These are phyloP conservation scores for Triplophysa rosa DNA, from an alignment of 2,113 vertebrate species.

Conservation along the genomic window DNA sequence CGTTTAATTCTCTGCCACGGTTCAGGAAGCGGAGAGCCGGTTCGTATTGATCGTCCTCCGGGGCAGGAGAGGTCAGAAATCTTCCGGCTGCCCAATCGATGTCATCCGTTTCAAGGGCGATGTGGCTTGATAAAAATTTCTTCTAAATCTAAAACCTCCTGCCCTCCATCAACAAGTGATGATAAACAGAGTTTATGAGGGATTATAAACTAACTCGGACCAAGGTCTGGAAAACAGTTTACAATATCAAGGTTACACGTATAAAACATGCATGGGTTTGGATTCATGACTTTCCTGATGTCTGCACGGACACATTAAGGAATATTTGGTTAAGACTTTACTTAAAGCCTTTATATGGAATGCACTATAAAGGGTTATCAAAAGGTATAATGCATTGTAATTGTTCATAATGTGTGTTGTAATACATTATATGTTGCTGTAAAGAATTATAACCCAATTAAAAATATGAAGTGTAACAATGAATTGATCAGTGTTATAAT, in stretches of 20 bases:
- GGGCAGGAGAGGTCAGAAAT: slow-evolving; percentile 58
- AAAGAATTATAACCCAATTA: no score
- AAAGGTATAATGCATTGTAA: no score
- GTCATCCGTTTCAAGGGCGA: slow-evolving; percentile 52
- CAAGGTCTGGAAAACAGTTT: slow-evolving; percentile 26
- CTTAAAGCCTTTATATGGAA: no score
- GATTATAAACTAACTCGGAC: slow-evolving; percentile 4
- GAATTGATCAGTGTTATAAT: no score
- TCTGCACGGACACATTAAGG: no score
- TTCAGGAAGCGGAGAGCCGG: slow-evolving; percentile 47
- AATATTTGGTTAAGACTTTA: neutral
- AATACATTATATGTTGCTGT: no score
- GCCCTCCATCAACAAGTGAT: slow-evolving; percentile 47
- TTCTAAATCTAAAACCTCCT: slow-evolving; percentile 44
- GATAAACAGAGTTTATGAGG: slow-evolving; percentile 27
- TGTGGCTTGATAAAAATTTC: slow-evolving; percentile 66
- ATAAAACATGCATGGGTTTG: neutral
- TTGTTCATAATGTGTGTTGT: no score
- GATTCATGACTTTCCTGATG: neutral
- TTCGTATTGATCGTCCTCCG: slow-evolving; percentile 61
- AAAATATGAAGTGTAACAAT: no score
- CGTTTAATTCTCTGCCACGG: slow-evolving; percentile 10
- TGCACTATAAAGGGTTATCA: no score
- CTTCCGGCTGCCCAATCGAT: slow-evolving; percentile 67
- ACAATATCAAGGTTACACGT: neutral